Conservation (phyloP, 2,797 vertebrate genomes). For the Anomalospiza imberbis region DNA sequence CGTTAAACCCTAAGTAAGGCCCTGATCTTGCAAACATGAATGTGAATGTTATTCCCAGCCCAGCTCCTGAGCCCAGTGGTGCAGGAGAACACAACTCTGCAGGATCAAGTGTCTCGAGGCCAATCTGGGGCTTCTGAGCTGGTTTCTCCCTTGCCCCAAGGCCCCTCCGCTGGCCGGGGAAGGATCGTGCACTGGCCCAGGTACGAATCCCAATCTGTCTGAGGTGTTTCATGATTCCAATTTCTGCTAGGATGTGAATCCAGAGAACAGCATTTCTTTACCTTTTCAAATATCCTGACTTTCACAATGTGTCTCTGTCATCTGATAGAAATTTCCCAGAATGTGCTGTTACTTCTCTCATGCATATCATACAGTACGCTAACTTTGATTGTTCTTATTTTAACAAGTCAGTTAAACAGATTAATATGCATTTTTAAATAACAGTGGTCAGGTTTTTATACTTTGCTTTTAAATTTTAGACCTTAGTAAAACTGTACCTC, state of each 20-base stretch:
- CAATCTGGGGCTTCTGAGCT: not conserved
- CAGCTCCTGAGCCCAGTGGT: not conserved
- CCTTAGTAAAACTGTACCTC: conserved; percentile 59
- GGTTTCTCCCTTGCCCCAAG: not conserved
- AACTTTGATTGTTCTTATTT: conserved; percentile 39
- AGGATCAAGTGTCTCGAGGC: not conserved
- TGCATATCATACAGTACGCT: conserved; percentile 2
- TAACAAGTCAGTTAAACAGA: conserved; percentile 41
- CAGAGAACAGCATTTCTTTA: not conserved
- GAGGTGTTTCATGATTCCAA: not conserved
- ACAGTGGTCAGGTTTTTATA: conserved; percentile 45
- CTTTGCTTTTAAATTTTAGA: conserved; percentile 50
- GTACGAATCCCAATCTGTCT: not conserved
- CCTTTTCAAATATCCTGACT: conserved; percentile 43
- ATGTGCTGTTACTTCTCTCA: conserved; percentile 47
- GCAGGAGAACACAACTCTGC: not conserved
- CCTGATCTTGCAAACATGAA: not conserved
- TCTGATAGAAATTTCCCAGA: conserved; percentile 13
- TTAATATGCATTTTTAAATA: conserved; percentile 53
- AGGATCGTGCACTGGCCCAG: not conserved
- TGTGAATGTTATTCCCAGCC: not conserved
- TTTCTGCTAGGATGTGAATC: not conserved
- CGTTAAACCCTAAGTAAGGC: not conserved
- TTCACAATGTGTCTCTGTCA: conserved; percentile 16
- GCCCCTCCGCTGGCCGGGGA: not conserved